Percentiles rank a stretch among this genome's conserved stretches.
Conservation (phyloP, 2,113 vertebrate species). For the Rhinolophus sinicus region DNA sequence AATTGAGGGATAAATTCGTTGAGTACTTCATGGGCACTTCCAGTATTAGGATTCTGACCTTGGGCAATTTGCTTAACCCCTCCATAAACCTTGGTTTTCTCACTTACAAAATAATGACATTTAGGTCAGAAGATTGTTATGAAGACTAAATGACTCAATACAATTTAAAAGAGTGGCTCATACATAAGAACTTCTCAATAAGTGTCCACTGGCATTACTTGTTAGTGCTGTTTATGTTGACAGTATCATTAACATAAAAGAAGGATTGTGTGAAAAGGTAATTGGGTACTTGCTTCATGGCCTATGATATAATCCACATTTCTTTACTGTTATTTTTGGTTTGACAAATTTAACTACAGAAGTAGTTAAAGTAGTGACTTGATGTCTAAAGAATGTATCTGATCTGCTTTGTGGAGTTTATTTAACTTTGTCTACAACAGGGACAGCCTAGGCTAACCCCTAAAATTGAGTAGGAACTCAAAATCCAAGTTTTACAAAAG, state of each 20-base stretch:
- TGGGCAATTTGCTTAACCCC: not conserved
- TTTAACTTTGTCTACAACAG: constrained; percentile 6
- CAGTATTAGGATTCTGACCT: not conserved
- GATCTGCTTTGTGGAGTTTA: not conserved
- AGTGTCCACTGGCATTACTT: not conserved
- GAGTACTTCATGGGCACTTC: not conserved
- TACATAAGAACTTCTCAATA: not conserved
- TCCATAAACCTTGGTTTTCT: constrained; percentile 20
- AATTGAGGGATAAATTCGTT: not conserved
- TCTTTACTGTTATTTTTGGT: constrained; percentile 18
- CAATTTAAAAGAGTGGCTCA: not conserved
- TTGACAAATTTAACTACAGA: constrained; percentile 1
- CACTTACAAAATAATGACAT: constrained; percentile 15
- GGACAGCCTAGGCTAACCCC: not conserved
- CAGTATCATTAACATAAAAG: not conserved
- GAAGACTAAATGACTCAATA: constrained; percentile 22
- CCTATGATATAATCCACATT: not conserved
- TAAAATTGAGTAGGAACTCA: not conserved
- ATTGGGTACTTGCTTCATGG: not conserved
- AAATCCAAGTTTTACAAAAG: not conserved
- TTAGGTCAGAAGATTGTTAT: constrained; percentile 6
- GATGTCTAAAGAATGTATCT: constrained; percentile 11
- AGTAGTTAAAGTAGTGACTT: not conserved
- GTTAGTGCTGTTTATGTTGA: not conserved
- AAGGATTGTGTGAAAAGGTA: not conserved